Evolutionary conservation across 2,888 invertebrate genomes (phyloP).

Genomic region (Thumatha senex): DNA sequence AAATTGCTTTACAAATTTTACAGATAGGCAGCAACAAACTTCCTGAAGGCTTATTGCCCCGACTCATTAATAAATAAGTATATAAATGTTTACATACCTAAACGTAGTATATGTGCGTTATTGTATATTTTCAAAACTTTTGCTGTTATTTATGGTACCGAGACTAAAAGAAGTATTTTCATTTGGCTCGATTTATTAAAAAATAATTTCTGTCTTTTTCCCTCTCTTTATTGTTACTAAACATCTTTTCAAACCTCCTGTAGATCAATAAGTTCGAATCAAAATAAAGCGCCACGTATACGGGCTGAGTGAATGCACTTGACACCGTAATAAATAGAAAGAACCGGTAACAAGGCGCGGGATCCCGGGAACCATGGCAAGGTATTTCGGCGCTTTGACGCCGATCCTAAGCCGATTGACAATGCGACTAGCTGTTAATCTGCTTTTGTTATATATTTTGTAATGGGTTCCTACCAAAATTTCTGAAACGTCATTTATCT

Average conservation of each 20-base stretch:
- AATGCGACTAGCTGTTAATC: constrained; percentile 45
- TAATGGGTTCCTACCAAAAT: constrained; percentile 5
- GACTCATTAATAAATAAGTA: no score
- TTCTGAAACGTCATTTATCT: constrained; percentile 21
- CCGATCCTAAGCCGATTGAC: constrained; percentile 56
- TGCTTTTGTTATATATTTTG: constrained; percentile 50
- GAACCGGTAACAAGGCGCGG: constrained; percentile 51
- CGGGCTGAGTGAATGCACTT: constrained; percentile 65
- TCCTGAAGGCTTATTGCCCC: no score
- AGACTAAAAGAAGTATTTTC: no score
- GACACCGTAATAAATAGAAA: constrained; percentile 72
- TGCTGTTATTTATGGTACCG: no score
- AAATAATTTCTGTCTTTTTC: neutral
- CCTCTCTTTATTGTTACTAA: neutral
- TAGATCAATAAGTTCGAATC: constrained; percentile 45
- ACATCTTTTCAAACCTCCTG: constrained; percentile 21
- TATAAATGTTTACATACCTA: no score
- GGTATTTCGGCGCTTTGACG: constrained; percentile 51
- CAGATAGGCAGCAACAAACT: no score
- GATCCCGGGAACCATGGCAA: constrained; percentile 22
- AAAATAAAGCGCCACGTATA: constrained; percentile 62
- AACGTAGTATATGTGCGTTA: no score
- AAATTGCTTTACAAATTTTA: no score
- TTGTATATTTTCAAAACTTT: no score
- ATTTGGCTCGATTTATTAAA: no score